These are phyloP conservation scores for Hylyphantes graminicola DNA, from an alignment of 1,140 invertebrate genomes.

Conservation along the genomic window DNA sequence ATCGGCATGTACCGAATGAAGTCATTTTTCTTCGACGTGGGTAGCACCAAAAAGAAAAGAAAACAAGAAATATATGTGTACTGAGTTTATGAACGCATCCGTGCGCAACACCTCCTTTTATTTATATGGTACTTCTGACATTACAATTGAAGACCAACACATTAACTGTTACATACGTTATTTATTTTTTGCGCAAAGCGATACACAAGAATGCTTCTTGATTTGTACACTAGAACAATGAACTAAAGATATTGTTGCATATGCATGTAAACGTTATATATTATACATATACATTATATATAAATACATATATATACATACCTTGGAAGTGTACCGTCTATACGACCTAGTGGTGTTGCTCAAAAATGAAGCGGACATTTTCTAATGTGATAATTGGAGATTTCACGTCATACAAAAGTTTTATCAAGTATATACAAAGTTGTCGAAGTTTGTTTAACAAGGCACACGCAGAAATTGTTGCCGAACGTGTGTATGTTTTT, in stretches of 20 bases:
- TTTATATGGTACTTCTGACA: conserved; percentile 50
- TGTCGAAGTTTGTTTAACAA: conserved; percentile 57
- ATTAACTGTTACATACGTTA: conserved; percentile 29
- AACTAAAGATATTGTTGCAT: conserved; percentile 47
- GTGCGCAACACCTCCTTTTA: conserved; percentile 26
- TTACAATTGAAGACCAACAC: conserved; percentile 17
- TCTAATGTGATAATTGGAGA: conserved; percentile 56
- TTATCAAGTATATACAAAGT: conserved; percentile 60
- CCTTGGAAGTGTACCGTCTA: conserved; percentile 57
- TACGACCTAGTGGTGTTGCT: conserved; percentile 60
- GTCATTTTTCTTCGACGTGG: neutral
- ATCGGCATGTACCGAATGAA: neutral
- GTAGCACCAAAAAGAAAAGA: too few species aligned
- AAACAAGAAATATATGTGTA: neutral
- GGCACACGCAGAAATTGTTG: conserved; percentile 47
- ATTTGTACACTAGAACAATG: conserved; percentile 56
- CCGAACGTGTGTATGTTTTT: conserved; percentile 57
- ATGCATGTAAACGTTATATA: conserved; percentile 60
- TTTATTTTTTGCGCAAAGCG: conserved; percentile 41
- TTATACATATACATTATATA: conserved; percentile 56
- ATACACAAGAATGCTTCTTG: conserved; percentile 13
- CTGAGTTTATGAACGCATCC: neutral
- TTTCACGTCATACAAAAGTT: conserved; percentile 54
- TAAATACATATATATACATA: conserved; percentile 55
- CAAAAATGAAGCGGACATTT: conserved; percentile 58